Base-by-base conservation (phyloP, 2,797 vertebrate species). In the Pachyuromys duprasi region DNA sequence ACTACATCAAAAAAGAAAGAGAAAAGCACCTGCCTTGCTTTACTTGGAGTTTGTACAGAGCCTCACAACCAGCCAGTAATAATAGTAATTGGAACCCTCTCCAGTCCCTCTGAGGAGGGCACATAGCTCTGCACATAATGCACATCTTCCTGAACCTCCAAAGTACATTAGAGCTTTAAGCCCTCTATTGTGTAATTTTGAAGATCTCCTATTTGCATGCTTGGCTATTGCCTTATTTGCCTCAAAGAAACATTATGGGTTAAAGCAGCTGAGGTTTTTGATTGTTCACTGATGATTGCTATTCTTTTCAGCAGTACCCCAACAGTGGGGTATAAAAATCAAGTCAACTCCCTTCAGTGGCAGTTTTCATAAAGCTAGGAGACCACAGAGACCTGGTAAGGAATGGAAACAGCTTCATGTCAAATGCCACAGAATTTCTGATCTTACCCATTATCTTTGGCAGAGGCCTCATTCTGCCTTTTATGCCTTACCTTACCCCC, bases 251-350 rank as follows among this genome's bases (percentile, higher is more conserved):
- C 82, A 74, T 18, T 86, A 22, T 36, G 33, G 31, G 67, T 72
- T 96, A 81, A 93, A 76, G 87, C 31, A 84, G 89, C 86, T 87
- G 14, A 91, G 90, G 72, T 86, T 55, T 94, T 88, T 69, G 63
- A 86, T 53, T 81, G 57, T 94, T 91, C 93, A 53, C 82, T 91
- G 90, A 69, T 86, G 90, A 92, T 93, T 79, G 63, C 57, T 93
- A 36, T 88, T 95, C 74, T 97, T 96, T 95, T 93, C 33, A n/a
- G 42, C 88, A 92, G 15, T 86, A 28, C 24, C 49, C 13, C n/a
- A 63, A 81, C 15, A 0, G 18, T 65, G 55, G 36, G 80, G 60
- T 28, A 92, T 67, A 45, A 82, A 86, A 36, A 90, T 96, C 84
- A n/a, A 63, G 72, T 95, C 78, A 78, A 17, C 49, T 89, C 15